Evolutionary conservation across 2,113 vertebrate species (phyloP).

Genomic region (Cryptotis parvus): DNA sequence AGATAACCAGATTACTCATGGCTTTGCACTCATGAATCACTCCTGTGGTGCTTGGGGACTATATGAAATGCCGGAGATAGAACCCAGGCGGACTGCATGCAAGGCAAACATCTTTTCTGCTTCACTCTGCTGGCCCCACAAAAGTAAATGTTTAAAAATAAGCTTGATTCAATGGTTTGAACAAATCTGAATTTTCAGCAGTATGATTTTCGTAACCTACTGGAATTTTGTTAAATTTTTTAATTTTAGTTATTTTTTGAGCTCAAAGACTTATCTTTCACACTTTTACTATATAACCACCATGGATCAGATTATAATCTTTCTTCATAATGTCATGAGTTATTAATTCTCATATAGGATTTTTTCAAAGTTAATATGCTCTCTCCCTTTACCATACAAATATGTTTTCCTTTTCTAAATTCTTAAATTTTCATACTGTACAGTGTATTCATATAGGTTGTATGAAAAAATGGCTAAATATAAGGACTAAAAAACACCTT

Average conservation of each 20-base stretch:
- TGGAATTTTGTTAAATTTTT: not conserved
- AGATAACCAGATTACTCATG: no score
- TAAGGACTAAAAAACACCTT: not conserved
- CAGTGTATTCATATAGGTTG: not conserved
- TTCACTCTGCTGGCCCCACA: no score
- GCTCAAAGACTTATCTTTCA: not conserved
- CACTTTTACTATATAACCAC: not conserved
- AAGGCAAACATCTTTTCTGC: no score
- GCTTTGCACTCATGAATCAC: no score
- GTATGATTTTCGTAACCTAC: not conserved
- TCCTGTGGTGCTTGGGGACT: no score
- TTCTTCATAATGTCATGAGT: conserved; percentile 50
- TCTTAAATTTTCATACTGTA: not conserved
- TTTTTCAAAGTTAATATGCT: not conserved
- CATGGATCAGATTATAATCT: not conserved
- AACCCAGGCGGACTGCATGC: no score
- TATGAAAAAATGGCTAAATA: not conserved
- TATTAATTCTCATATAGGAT: not conserved
- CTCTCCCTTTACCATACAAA: not conserved
- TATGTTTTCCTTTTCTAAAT: not conserved
- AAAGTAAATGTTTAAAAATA: not conserved
- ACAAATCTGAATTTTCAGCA: not conserved
- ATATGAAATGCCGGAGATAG: no score
- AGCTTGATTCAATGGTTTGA: not conserved
- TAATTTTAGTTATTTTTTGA: not conserved